phyloP scores from a whole-genome alignment of 2,888 invertebrate genomes.

The Azorinus chamasolen region DNA sequence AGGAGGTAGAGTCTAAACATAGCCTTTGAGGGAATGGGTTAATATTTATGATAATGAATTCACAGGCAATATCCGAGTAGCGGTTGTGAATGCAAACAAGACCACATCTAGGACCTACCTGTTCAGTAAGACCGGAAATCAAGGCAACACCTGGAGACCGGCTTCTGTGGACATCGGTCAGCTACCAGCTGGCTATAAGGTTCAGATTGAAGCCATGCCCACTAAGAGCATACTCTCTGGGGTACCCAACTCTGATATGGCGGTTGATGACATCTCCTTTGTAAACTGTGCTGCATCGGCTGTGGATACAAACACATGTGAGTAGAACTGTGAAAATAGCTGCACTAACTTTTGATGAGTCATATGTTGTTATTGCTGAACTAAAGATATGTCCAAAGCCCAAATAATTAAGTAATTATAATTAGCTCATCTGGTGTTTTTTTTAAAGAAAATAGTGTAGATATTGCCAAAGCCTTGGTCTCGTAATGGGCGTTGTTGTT shows the following conservation, averaged over 20 bases:
- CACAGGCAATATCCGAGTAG: conserved; percentile 71
- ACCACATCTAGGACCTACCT: conserved; percentile 63
- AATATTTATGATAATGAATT: neutral
- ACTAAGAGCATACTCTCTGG: conserved; percentile 47
- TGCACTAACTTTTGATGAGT: neutral
- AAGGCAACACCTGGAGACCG: conserved; percentile 80
- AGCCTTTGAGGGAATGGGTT: no score
- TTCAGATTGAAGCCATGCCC: conserved; percentile 75
- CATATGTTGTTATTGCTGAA: no score
- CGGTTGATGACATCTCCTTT: conserved; percentile 80
- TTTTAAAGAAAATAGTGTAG: no score
- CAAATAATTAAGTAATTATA: no score
- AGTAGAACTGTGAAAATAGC: conserved; percentile 7
- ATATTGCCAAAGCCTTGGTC: no score
- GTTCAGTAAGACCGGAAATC: conserved; percentile 77
- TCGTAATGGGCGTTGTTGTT: no score
- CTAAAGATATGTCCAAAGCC: no score
- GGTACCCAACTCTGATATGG: conserved; percentile 72
- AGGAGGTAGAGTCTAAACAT: no score
- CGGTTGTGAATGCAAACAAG: conserved; percentile 67
- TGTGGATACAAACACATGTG: conserved; percentile 68
- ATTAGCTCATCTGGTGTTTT: no score
- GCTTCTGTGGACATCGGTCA: conserved; percentile 79
- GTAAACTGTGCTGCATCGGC: conserved; percentile 73
- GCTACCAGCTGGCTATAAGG: conserved; percentile 77